These are phyloP conservation scores for Syritta pipiens DNA, from an alignment of 2,888 invertebrate genomes.

Conservation along the genomic window DNA sequence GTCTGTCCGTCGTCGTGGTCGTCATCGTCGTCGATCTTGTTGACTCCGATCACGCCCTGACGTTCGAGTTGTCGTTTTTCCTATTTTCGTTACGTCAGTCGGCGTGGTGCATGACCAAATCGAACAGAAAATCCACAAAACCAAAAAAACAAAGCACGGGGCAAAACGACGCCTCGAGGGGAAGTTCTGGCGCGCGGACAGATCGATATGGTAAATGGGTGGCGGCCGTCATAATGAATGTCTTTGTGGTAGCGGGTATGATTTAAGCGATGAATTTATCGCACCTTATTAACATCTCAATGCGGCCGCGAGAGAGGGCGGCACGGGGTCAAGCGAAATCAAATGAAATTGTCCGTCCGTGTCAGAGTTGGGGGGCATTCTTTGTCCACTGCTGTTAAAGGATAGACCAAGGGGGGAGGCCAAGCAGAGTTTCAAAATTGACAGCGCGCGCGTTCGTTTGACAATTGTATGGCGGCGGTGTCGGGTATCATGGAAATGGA, in stretches of 20 bases:
- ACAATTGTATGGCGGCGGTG: constrained; percentile 30
- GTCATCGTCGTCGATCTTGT: constrained; percentile 51
- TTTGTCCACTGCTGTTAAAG: background rate
- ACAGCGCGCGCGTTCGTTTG: constrained; percentile 40
- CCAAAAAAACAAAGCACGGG: too few relatives aligned
- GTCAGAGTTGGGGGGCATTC: constrained; percentile 4
- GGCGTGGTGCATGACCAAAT: constrained; percentile 54
- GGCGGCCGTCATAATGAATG: constrained; percentile 37
- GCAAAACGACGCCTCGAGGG: constrained; percentile 19
- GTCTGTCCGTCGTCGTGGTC: too few relatives aligned
- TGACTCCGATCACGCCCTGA: constrained; percentile 66
- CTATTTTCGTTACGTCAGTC: constrained; percentile 55
- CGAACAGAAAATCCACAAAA: constrained; percentile 19
- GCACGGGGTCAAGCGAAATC: constrained; percentile 39
- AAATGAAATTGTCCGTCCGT: constrained; percentile 9
- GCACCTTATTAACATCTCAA: constrained; percentile 65
- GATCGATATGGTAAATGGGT: constrained; percentile 55
- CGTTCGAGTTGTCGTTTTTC: constrained; percentile 24
- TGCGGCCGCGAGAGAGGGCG: constrained; percentile 3
- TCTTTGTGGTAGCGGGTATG: constrained; percentile 47
- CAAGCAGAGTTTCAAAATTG: constrained; percentile 9
- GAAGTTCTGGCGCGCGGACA: constrained; percentile 49
- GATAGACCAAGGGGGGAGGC: too few relatives aligned
- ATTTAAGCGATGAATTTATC: constrained; percentile 47
- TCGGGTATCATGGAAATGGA: constrained; percentile 19